Base-by-base conservation (phyloP, 1,140 invertebrate genomes). In the Diplogasteroides magnus region DNA sequence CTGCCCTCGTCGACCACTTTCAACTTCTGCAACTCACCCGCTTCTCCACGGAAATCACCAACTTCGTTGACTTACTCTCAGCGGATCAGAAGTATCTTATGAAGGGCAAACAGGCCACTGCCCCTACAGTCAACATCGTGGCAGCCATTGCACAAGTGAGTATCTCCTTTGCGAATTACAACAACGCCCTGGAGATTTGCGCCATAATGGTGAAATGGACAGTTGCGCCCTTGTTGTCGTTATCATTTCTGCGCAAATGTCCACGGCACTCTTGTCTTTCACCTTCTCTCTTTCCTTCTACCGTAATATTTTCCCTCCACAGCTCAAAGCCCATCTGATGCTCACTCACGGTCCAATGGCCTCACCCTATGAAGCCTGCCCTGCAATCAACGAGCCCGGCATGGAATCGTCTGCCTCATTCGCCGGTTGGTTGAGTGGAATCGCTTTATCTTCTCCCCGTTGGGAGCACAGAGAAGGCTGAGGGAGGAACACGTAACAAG, bases 1-100 rank as follows among this genome's bases (percentile, higher is more conserved):
- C 57, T n/a, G 48, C 76, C n/a, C 59, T 68, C n/a, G 29, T 78
- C 15, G 77, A 78, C 48, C 77, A 78, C 62, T 78, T 71, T 60
- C 77, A 78, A 61, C 78, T 77, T 48, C 58, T 74, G 26, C 77
- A 78, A 57, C 58, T 72, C 27, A 67, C 65, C 13, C 70, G 70
- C 0, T 60, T 72, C 28, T 31, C 58, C 13, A 60, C 57, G 31
- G 60, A 67, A 11, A 61, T 78, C 31, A 57, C 77, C 11, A 66
- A 71, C 15, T 74, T 76, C 31, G 56, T 74, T 25, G 74, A 75
- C 3, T 67, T 73, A 31, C 27, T 78, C n/a, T 29, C 78, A 31
- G n/a, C 32, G 1, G 77, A 78, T 58, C 62, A 74, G 68, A 67
- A 68, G 25, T 77, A 67, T n/a, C 29, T 67, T 19, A 25, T 28